Percentiles rank a stretch among this genome's conserved stretches.
Conservation (phyloP, 2,797 vertebrate species). For the Lepus townsendii region DNA sequence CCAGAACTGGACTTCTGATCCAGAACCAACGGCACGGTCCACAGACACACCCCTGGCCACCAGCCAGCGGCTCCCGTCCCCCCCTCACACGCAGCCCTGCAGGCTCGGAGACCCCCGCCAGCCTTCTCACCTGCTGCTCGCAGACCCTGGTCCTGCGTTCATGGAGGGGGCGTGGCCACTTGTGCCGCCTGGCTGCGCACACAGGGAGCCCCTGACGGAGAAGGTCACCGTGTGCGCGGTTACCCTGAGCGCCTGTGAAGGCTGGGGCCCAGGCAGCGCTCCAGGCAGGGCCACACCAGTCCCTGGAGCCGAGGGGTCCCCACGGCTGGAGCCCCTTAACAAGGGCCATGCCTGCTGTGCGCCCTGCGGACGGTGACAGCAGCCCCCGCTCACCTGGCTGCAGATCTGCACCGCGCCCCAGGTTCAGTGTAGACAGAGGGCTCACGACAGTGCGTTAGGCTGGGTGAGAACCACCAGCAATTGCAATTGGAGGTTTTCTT, state of each 20-base stretch:
- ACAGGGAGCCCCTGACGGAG: too few relatives aligned
- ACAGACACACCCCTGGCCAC: background rate
- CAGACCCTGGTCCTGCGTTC: too few relatives aligned
- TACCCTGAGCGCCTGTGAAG: background rate
- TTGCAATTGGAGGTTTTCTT: background rate
- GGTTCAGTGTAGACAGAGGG: background rate
- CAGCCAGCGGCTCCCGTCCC: too few relatives aligned
- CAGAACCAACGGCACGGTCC: background rate
- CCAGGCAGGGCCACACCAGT: too few relatives aligned
- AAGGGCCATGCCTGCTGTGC: background rate
- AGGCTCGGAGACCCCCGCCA: too few relatives aligned
- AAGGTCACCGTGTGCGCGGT: too few relatives aligned
- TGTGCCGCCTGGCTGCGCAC: too few relatives aligned
- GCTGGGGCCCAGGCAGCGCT: background rate
- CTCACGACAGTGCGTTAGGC: rapidly evolving
- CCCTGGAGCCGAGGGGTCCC: too few relatives aligned
- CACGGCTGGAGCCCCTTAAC: too few relatives aligned
- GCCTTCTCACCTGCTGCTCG: too few relatives aligned
- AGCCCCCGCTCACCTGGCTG: rapidly evolving
- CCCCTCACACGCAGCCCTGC: too few relatives aligned
- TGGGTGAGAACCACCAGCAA: rapidly evolving
- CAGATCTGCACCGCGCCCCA: rapidly evolving
- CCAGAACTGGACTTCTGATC: background rate
- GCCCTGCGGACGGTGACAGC: rapidly evolving
- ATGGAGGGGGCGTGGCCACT: too few relatives aligned